A percentile compares a stretch with the other conserved stretches of the same genome.
phyloP scores from a whole-genome alignment of 2,888 invertebrate species.

The Pristionchus fissidentatus region DNA sequence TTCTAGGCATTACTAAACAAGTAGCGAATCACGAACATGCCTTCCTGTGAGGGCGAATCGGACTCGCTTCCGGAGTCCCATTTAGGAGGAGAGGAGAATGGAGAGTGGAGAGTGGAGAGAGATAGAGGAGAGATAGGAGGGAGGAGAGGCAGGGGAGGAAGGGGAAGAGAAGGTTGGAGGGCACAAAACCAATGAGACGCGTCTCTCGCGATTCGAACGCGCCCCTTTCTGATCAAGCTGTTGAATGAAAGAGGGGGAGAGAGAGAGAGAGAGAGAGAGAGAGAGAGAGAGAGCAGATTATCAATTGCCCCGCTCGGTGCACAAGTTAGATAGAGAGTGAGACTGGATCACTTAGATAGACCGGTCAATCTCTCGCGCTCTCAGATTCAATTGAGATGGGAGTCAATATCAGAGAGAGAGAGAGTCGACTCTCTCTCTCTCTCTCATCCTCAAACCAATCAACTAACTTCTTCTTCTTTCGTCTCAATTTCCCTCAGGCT shows the following conservation, averaged over 20 bases:
- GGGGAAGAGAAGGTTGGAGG: conserved; percentile 18
- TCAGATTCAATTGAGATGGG: background rate
- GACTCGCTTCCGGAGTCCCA: conserved; percentile 25
- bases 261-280: conserved; percentile 43
- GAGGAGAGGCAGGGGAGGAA: conserved; percentile 32
- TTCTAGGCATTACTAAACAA: background rate
- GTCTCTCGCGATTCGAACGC: conserved; percentile 17
- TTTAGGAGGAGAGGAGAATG: background rate
- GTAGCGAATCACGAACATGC: conserved; percentile 9
- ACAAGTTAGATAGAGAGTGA: background rate
- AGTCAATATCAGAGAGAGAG: conserved; percentile 1
- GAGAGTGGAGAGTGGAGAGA: background rate
- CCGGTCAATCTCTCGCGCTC: background rate
- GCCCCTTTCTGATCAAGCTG: conserved; percentile 7
- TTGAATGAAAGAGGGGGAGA: conserved; percentile 40
- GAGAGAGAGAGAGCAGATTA: conserved; percentile 37
- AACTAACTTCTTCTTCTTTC: conserved; percentile 14
- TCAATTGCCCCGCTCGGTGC: conserved; percentile 4
- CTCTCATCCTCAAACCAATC: conserved; percentile 4
- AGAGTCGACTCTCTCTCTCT: background rate
- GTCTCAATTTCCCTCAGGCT: background rate
- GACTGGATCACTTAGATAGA: background rate
- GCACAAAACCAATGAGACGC: no score
- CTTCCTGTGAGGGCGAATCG: conserved; percentile 36
- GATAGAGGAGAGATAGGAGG: background rate